These are phyloP conservation scores for Spicauda simplicius DNA, from an alignment of 2,888 invertebrate species.

Conservation along the genomic window DNA sequence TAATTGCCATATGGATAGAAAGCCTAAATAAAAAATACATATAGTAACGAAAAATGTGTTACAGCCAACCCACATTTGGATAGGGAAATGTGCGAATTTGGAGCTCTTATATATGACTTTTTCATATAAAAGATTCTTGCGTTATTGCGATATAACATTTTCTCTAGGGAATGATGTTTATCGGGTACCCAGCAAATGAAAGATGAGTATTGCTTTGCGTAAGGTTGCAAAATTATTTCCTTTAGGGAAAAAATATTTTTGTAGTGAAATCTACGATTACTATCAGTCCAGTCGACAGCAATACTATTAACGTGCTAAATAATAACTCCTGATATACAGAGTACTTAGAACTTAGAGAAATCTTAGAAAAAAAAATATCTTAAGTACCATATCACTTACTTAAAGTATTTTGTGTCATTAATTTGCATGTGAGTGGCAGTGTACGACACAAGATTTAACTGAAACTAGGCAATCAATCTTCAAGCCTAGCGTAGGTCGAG, in stretches of 20 bases:
- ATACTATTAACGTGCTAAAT: too few species aligned
- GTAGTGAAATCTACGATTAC: neutral
- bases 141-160: slow-evolving; percentile 27
- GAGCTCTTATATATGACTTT: slow-evolving; percentile 36
- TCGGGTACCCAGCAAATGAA: slow-evolving; percentile 25
- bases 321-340: too few species aligned
- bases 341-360: too few species aligned
- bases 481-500: too few species aligned
- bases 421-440: too few species aligned
- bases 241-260: neutral
- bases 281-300: too few species aligned
- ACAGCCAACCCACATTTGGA: slow-evolving; percentile 36
- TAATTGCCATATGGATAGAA: too few species aligned
- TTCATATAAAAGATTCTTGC: slow-evolving; percentile 30
- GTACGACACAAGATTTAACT: too few species aligned
- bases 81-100: slow-evolving; percentile 43
- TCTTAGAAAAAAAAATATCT: too few species aligned
- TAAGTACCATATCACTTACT: too few species aligned
- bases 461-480: too few species aligned
- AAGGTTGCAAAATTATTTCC: slow-evolving; percentile 4
- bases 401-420: too few species aligned
- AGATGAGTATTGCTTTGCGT: slow-evolving; percentile 23
- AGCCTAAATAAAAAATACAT: neutral
- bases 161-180: slow-evolving; percentile 28
- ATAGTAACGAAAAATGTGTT: slow-evolving; percentile 29